phyloP scores from a whole-genome alignment of 2,113 vertebrate genomes.

The Alaudala cheleensis region DNA sequence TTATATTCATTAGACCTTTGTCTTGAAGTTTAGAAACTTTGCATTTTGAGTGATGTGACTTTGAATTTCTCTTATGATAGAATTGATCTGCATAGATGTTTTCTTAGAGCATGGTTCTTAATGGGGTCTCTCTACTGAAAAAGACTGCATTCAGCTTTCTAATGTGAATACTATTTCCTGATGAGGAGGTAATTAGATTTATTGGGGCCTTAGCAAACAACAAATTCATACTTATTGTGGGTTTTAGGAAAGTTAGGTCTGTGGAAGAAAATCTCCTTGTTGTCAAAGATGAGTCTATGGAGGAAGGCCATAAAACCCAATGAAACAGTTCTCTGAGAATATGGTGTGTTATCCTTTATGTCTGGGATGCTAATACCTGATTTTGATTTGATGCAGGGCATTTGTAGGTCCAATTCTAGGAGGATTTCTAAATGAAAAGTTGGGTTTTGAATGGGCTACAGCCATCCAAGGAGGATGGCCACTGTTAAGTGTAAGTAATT shows the following conservation, averaged over 20 bases:
- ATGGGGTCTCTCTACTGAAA: not conserved
- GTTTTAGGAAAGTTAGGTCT: not conserved
- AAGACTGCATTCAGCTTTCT: not conserved
- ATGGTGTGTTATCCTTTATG: not conserved
- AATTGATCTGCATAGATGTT: not conserved
- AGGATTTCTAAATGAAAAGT: conserved; percentile 84
- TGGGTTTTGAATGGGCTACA: conserved; percentile 89
- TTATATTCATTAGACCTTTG: not conserved
- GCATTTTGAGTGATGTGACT: not conserved
- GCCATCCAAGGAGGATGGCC: conserved; percentile 80
- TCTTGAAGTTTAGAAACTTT: not conserved
- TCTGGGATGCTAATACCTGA: not conserved
- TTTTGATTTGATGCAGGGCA: conserved; percentile 72
- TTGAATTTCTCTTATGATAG: not conserved
- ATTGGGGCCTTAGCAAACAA: not conserved
- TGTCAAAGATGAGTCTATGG: not conserved
- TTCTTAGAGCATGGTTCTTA: not conserved
- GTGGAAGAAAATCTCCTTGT: not conserved
- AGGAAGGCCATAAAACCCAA: not conserved
- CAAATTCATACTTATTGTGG: not conserved
- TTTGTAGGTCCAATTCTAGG: conserved; percentile 88
- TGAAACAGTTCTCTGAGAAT: not conserved
- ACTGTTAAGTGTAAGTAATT: conserved; percentile 82
- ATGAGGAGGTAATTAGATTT: not conserved
- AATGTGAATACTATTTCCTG: not conserved